Percentiles rank a stretch among this genome's conserved stretches.
Conservation (phyloP, 1,140 invertebrate genomes). For the Drosophila sucinea region DNA sequence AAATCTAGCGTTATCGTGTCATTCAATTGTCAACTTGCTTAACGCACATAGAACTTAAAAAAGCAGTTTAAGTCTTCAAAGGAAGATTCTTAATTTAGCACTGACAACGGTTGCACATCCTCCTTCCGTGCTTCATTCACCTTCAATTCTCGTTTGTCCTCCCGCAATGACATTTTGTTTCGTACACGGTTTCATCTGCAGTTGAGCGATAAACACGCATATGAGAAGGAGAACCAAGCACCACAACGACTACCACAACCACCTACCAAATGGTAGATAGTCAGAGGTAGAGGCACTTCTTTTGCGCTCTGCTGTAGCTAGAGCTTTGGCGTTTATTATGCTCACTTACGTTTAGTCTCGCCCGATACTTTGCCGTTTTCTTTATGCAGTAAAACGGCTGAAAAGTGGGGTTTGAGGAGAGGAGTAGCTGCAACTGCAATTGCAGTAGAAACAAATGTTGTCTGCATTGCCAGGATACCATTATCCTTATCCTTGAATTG, state of each 20-base stretch:
- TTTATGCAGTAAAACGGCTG: neutral
- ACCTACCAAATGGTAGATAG: constrained; percentile 2
- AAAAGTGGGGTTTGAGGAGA: too few species aligned
- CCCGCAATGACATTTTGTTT: neutral
- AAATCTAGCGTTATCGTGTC: too few species aligned
- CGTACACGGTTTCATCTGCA: constrained; percentile 7
- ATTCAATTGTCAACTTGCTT: neutral
- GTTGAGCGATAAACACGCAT: constrained; percentile 11
- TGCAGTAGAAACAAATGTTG: constrained; percentile 5
- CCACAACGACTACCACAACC: neutral
- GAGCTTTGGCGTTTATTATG: constrained; percentile 76
- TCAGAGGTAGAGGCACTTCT: constrained; percentile 6
- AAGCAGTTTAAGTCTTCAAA: neutral
- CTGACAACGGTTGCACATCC: neutral
- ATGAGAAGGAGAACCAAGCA: neutral
- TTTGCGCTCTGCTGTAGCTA: constrained; percentile 41
- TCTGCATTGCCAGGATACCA: neutral
- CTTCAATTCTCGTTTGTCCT: neutral
- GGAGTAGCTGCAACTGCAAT: neutral
- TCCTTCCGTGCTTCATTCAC: neutral
- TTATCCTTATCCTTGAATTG: neutral
- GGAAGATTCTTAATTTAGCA: neutral
- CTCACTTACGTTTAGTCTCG: constrained; percentile 58
- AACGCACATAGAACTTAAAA: neutral
- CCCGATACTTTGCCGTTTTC: neutral